Conservation (phyloP, 2,797 vertebrate genomes). For the Crocidura indochinensis region DNA sequence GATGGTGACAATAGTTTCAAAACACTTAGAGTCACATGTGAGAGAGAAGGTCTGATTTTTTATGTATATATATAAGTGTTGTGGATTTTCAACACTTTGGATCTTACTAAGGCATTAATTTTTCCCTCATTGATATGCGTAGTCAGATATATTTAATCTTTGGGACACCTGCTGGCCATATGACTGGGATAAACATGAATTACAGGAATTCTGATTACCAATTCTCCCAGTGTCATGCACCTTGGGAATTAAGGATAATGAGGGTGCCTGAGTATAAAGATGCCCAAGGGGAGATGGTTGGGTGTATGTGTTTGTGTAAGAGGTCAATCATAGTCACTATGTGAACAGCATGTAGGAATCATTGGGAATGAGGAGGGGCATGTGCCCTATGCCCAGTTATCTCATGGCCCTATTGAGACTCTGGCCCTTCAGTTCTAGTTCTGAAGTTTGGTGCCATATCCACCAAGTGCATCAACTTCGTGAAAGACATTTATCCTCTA, state of each 20-base stretch:
- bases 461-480: accelerated
- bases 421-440: not conserved
- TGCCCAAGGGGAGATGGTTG: accelerated
- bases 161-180: slow-evolving; percentile 82
- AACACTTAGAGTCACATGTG: not conserved
- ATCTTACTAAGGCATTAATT: slow-evolving; percentile 80
- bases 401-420: not conserved
- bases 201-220: slow-evolving; percentile 80
- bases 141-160: slow-evolving; percentile 87
- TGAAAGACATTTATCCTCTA: too few species aligned
- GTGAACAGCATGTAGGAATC: accelerated
- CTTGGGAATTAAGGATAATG: slow-evolving; percentile 33
- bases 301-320: not conserved
- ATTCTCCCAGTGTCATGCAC: slow-evolving; percentile 63
- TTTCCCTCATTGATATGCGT: slow-evolving; percentile 84
- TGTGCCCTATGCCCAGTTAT: accelerated
- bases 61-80: slow-evolving; percentile 22
- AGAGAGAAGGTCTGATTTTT: not conserved
- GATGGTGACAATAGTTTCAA: not conserved
- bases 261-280: not conserved
- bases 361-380: too few species aligned
- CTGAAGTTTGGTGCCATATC: accelerated
- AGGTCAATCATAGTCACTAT: accelerated
- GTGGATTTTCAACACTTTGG: slow-evolving; percentile 70
- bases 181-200: slow-evolving; percentile 76